Conservation (phyloP, 2,888 invertebrate genomes). For the Margaritifera margaritifera region DNA sequence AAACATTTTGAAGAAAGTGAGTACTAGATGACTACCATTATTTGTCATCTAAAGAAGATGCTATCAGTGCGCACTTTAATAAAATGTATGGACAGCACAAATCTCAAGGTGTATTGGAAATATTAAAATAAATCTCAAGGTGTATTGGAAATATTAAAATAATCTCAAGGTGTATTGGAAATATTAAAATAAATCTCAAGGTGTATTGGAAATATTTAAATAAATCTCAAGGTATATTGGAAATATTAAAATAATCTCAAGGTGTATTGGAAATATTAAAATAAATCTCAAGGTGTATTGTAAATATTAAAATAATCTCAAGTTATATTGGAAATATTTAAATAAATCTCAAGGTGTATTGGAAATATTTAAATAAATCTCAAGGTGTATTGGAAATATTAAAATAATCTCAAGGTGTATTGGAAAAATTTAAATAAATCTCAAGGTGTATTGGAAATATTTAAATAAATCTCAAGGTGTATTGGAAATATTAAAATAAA, state of each 20-base stretch:
- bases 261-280: not conserved
- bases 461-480: not conserved
- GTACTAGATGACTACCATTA: too few species aligned
- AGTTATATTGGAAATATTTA: not conserved
- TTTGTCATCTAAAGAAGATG: too few species aligned
- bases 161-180: not conserved
- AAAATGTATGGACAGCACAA: not conserved
- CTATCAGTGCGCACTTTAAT: too few species aligned
- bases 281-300: not conserved
- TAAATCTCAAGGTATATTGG: not conserved
- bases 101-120: not conserved
- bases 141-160: not conserved
- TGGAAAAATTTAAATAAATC: not conserved
- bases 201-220: not conserved
- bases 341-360: not conserved
- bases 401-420: not conserved
- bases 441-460: not conserved
- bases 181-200: not conserved
- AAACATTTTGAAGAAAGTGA: too few species aligned
- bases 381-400: not conserved
- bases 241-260: not conserved
- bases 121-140: not conserved
- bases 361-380: not conserved
- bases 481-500: not conserved
- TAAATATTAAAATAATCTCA: not conserved